Percentiles rank a stretch among this genome's conserved stretches.
Evolutionary conservation across 1,140 invertebrate species (phyloP).

Genomic region (Potamilus streckersoni): DNA sequence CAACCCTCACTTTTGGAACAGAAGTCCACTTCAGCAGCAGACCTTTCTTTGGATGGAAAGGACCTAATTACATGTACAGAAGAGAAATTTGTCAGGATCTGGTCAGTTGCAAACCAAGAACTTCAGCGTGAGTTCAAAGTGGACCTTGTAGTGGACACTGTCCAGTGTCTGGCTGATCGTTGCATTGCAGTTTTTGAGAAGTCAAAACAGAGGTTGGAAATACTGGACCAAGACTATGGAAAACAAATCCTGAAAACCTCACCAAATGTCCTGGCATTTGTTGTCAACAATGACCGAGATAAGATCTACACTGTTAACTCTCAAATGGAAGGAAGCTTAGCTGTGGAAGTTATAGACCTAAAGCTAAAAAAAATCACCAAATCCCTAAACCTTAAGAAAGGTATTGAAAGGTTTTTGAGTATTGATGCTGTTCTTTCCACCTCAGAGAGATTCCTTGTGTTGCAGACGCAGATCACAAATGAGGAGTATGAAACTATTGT

Average conservation of each 20-base stretch:
- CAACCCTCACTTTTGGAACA: slow-evolving; percentile 24
- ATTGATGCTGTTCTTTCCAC: slow-evolving; percentile 36
- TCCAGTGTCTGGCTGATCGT: slow-evolving; percentile 17
- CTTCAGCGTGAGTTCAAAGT: slow-evolving; percentile 21
- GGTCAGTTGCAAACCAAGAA: slow-evolving; percentile 29
- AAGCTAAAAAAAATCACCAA: slow-evolving; percentile 23
- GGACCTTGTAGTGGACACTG: slow-evolving; percentile 25
- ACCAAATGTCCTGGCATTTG: slow-evolving; percentile 28
- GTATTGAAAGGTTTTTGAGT: slow-evolving; percentile 30
- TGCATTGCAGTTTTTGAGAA: slow-evolving; percentile 26
- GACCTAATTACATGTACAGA: slow-evolving; percentile 36
- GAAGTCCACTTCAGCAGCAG: slow-evolving; percentile 28
- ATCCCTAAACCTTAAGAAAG: slow-evolving; percentile 37
- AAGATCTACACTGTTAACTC: slow-evolving; percentile 15
- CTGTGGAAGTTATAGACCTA: slow-evolving; percentile 38
- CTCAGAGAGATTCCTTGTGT: slow-evolving; percentile 41
- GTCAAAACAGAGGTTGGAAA: slow-evolving; percentile 6
- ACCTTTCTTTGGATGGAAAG: slow-evolving; percentile 19
- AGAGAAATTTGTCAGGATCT: slow-evolving; percentile 31
- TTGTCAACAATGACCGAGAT: slow-evolving; percentile 17
- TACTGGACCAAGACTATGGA: background rate
- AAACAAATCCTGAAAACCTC: slow-evolving; percentile 1
- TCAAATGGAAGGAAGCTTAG: slow-evolving; percentile 22
- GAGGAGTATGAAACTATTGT: slow-evolving; percentile 47
- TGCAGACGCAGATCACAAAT: slow-evolving; percentile 33